Base-by-base conservation (phyloP, 1,140 invertebrate genomes). In the Venturia canescens region DNA sequence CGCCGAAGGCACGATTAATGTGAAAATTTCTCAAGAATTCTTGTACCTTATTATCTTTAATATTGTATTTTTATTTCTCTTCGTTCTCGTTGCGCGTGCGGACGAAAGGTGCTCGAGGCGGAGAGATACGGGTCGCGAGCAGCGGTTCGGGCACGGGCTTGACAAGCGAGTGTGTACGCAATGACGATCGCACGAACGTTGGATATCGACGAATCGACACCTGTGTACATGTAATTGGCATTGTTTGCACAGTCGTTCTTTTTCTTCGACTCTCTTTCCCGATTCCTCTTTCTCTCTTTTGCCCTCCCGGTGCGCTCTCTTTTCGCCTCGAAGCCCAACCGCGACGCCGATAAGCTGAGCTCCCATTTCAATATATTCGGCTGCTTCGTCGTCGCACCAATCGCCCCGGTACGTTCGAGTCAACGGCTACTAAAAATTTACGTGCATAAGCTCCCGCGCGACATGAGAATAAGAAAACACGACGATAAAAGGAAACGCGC, bases 181-280 rank as follows among this genome's bases (percentile, higher is more conserved):
- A 44, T 44, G 38, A 44, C 38, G 38, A 66, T 74, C 76, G 74
- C 38, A 48, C 53, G 16, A 63, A 79, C 75, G 67, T 21, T 63
- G 29, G 38, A 82, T 29, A 29, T 53, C 48, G 80, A 83, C 81
- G 81, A 83, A 85, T 89, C 84, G 84, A 85, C 88, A 90, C 86
- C 86, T 89, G 88, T 89, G 87, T 87, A 84, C 84, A 89, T 85
- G 84, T 88, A 90, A 89, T 89, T 90, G 87, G 89, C 85, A 83
- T 85, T 88, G 85, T 90, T 91, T 90, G 86, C 84, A 83, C 89
- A 91, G 90, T 86, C 85, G 78, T 44, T 57, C 53, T 57, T 57
- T 57, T 57, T 57, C 21, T 83, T 81, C 50, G 27, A 75, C 63
- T 72, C 82, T 57, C 21, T 44, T 44, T 13, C 7, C 13, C 38